Evolutionary conservation across 2,888 invertebrate genomes (phyloP), one percentile per base, ranked within the genome.

Genomic region (Hemaris fuciformis): DNA sequence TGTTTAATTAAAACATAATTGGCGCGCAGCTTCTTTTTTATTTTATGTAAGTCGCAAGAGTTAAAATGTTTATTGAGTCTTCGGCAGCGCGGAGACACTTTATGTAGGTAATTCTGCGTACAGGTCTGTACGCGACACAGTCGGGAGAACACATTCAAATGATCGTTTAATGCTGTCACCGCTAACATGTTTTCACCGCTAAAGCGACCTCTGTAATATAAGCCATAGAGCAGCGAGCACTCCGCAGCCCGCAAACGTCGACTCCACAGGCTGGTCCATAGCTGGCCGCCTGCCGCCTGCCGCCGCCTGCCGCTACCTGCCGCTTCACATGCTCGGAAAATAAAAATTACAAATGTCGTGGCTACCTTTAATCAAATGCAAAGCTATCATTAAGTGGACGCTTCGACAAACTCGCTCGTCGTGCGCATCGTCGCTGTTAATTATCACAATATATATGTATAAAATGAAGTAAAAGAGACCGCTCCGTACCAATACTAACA

Each of bases 381-480:
- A 88, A 87, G 85, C 87, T 88, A 89, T 90, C 87, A 89, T 91
- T 89, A 89, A 88, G 85, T 83, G 84, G 80, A 84, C 78, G 83
- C 86, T 86, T 85, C 83, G 80, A 83, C 83, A 80, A 87, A 87
- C 86, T 83, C 80, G 79, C 84, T 88, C 84, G 82, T 86, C 85
- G 89, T 85, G 89, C 84, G 85, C 89, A 87, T 89, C 85, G 84
- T 85, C 89, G 87, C 87, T 88, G 89, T 90, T 92, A 91, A 92
- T 92, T 92, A 91, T 89, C 88, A 88, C 89, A 87, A 89, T 88
- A 90, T 87, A 88, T 87, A 88, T 84, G 75, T 85, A 81, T 84
- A 83, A 81, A 85, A 85, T 89, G 84, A 89, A 91, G 89, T 91
- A 90, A 91, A 91, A 87, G 89, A 87, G 88, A 89, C 88, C 90